phyloP scores from a whole-genome alignment of 1,140 invertebrate species.

The Hyles euphorbiae region DNA sequence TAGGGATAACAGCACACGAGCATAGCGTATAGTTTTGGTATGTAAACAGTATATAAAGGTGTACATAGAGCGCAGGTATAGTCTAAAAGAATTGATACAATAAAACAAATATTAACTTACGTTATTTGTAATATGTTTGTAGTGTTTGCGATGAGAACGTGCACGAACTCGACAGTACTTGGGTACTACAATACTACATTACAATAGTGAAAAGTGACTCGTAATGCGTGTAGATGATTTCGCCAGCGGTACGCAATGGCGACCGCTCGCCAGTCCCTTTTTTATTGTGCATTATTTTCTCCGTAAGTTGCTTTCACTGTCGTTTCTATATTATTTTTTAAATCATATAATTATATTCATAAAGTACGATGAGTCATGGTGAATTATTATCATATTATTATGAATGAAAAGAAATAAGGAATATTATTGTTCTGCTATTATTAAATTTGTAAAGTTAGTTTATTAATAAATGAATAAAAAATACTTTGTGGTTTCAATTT shows the following conservation, averaged over 20 bases:
- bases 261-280: slow-evolving; percentile 39
- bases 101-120: slow-evolving; percentile 67
- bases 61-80: slow-evolving; percentile 70
- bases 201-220: too few species aligned
- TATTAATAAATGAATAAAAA: slow-evolving; percentile 75
- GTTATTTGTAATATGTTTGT: slow-evolving; percentile 69
- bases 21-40: slow-evolving; percentile 71
- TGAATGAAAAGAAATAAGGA: slow-evolving; percentile 75
- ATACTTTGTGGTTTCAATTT: slow-evolving; percentile 52
- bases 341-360: slow-evolving; percentile 73
- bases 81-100: slow-evolving; percentile 71
- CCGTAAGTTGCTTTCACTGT: slow-evolving; percentile 73
- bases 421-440: slow-evolving; percentile 76
- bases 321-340: slow-evolving; percentile 72
- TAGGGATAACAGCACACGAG: slow-evolving; percentile 64
- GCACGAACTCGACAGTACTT: too few species aligned
- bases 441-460: slow-evolving; percentile 76
- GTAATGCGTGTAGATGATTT: too few species aligned
- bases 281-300: slow-evolving; percentile 71
- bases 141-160: slow-evolving; percentile 16
- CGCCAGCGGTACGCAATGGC: slow-evolving; percentile 11
- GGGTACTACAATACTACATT: too few species aligned
- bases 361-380: slow-evolving; percentile 73
- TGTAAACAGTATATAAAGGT: slow-evolving; percentile 68
- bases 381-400: slow-evolving; percentile 74